Conservation (phyloP, 2,888 invertebrate species). For the Cyclophora punctaria region DNA sequence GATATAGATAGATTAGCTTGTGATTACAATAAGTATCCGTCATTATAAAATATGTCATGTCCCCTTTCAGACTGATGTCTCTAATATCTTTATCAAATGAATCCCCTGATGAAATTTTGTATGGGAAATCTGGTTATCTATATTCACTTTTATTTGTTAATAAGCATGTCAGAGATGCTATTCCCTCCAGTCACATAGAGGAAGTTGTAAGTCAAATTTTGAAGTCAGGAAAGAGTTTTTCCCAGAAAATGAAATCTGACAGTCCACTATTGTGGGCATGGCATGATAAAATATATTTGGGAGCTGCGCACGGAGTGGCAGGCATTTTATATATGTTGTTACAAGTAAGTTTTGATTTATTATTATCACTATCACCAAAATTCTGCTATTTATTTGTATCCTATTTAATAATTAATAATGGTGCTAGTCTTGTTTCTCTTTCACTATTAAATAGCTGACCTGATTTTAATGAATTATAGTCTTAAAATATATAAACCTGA, state of each 20-base stretch:
- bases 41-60: background rate
- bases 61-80: constrained; percentile 66
- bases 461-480: too few species aligned
- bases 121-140: constrained; percentile 89
- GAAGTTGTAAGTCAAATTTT: constrained; percentile 78
- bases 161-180: constrained; percentile 73
- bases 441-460: too few species aligned
- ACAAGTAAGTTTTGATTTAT: constrained; percentile 69
- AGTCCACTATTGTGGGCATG: constrained; percentile 88
- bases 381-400: background rate
- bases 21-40: too few species aligned
- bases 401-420: background rate
- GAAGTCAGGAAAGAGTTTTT: constrained; percentile 77
- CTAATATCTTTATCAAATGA: constrained; percentile 72
- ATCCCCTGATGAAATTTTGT: constrained; percentile 87
- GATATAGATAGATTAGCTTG: too few species aligned
- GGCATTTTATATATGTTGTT: constrained; percentile 90
- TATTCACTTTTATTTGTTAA: constrained; percentile 85
- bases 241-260: constrained; percentile 66
- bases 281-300: constrained; percentile 90
- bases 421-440: too few species aligned
- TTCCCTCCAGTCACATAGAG: constrained; percentile 75
- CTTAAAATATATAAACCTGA: too few species aligned
- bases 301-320: constrained; percentile 91
- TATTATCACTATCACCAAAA: background rate